Base-by-base conservation (phyloP, 2,113 vertebrate species). In the Seriola rivoliana region DNA sequence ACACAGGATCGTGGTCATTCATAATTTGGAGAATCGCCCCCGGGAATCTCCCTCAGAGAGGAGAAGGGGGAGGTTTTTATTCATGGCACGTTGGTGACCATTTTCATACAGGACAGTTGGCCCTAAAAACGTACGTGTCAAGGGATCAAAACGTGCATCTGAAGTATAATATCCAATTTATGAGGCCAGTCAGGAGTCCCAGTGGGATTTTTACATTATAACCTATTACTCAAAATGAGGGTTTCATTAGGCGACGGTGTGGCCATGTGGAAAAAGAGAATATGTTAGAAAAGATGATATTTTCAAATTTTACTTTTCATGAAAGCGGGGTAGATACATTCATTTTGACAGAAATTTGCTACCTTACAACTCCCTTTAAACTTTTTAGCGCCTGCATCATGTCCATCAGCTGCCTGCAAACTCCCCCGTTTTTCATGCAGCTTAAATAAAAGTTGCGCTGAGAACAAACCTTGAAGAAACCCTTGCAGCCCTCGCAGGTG, bases 401-500 rank as follows among this genome's bases (percentile, higher is more conserved):
- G 10, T 21, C 8, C 29, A 25, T 36, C 19, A 29, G n/a, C 16
- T 54, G 11, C 52, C 16, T 54, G 11, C 52, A 46, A 16, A 46
- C 1, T 11, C 16, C 44, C 44, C 14, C 13, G 16, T 52, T 19
- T 25, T 29, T 21, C 5, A 4, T 34, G 55, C 64, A 17, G 44
- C 38, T 55, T 38, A 40, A 6, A 60, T 29, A 13, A 7, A 52
- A 14, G 25, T 65, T 14, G 21, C 32, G 42, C 2, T 4, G 21
- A 57, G 1, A 44, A 40, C 87, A 90, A 89, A 98, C 97, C 97
- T 98, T 98, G 87, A 98, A 98, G 86, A 98, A 98, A 3, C 97
- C 97, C 89, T 98, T 98, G 94, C 97, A 98, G 67, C 97, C 97
- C 81, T 98, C 97, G 79, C 97, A 98, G 16, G 97, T 98, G 89